phyloP scores from a whole-genome alignment of 2,113 vertebrate species.

The Spea multiplicata region DNA sequence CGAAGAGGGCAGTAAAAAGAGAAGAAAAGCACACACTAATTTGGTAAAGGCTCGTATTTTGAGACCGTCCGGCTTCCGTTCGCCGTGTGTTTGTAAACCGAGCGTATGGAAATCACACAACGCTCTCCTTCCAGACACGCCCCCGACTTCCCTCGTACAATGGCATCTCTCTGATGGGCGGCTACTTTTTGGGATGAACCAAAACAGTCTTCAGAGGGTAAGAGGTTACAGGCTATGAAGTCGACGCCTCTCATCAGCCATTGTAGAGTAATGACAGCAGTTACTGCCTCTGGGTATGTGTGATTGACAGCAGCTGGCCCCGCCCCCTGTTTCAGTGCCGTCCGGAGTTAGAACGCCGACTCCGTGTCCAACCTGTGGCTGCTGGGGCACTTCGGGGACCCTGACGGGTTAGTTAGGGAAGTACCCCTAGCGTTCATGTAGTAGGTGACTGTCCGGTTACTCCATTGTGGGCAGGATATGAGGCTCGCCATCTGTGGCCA shows the following conservation, averaged over 20 bases:
- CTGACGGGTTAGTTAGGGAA: too few species aligned
- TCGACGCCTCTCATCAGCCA: neutral
- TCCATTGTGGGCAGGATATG: neutral
- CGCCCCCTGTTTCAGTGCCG: neutral
- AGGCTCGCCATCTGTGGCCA: constrained; percentile 47
- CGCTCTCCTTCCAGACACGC: neutral
- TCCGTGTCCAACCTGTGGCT: too few species aligned
- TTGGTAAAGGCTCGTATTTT: too few species aligned
- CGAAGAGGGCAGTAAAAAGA: too few species aligned
- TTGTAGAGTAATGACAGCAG: neutral
- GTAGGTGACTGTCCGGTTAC: neutral
- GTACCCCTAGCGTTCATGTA: neutral
- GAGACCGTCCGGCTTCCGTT: too few species aligned
- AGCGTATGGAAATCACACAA: too few species aligned
- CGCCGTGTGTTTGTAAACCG: too few species aligned
- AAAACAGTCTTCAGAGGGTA: constrained; percentile 7
- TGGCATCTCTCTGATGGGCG: constrained; percentile 7
- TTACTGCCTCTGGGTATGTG: neutral
- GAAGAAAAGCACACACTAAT: too few species aligned
- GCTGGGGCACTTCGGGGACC: neutral
- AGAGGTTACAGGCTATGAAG: neutral
- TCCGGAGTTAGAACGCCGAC: neutral
- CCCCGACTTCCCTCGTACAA: neutral
- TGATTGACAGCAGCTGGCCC: neutral
- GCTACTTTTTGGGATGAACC: neutral